These are phyloP conservation scores for Setipinna tenuifilis DNA, from an alignment of 2,797 vertebrate species.

Conservation along the genomic window DNA sequence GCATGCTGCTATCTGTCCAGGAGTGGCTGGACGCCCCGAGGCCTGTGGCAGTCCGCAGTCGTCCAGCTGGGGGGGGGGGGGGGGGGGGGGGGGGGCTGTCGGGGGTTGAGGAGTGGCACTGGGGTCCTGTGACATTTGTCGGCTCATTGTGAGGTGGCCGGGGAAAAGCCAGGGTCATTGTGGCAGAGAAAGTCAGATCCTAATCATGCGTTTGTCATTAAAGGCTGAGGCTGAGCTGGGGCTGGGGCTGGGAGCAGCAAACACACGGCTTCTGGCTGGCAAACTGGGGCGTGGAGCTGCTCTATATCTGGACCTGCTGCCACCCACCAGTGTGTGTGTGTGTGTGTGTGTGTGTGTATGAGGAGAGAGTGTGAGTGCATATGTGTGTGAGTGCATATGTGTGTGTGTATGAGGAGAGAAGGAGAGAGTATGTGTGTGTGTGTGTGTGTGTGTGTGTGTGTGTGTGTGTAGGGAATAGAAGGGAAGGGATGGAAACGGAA, in stretches of 20 bases:
- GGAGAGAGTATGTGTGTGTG: background rate
- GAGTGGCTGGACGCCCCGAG: background rate
- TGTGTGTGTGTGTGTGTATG: background rate
- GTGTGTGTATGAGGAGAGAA: background rate
- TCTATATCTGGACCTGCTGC: background rate
- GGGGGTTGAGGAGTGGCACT: background rate
- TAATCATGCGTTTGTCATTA: slow-evolving; percentile 8
- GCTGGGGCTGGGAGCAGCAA: background rate
- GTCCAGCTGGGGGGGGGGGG: too few relatives aligned
- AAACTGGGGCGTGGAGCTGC: background rate
- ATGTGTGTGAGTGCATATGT: background rate
- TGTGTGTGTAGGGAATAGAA: background rate
- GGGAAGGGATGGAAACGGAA: background rate
- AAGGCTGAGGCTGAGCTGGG: background rate
- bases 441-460: slow-evolving; percentile 12
- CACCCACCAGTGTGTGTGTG: background rate
- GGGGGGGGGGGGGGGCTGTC: background rate
- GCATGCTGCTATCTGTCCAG: background rate
- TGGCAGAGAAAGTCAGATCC: slow-evolving; percentile 15
- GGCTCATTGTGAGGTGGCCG: background rate
- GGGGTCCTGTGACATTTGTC: background rate
- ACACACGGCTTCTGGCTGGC: background rate
- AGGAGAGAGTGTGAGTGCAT: background rate
- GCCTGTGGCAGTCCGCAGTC: background rate
- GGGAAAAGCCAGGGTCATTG: background rate